Evolutionary conservation across 2,888 invertebrate genomes (phyloP).

Genomic region (Brenthis daphne): DNA sequence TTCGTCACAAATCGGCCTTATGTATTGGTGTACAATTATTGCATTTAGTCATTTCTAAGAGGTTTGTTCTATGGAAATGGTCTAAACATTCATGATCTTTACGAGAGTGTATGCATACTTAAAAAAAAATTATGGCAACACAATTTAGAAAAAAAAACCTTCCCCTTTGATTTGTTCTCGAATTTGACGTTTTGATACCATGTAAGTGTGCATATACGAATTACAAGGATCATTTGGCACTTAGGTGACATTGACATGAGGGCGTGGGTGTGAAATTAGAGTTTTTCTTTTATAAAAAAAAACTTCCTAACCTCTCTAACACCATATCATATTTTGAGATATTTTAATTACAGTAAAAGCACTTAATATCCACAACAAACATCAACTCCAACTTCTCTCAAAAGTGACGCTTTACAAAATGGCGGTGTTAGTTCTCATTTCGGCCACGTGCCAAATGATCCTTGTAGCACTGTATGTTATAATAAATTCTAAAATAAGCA

Average conservation of each 20-base stretch:
- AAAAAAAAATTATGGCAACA: slow-evolving; percentile 7
- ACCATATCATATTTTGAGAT: no score
- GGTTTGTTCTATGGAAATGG: slow-evolving; percentile 19
- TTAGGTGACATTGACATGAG: no score
- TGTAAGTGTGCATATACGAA: not conserved
- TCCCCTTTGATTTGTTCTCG: not conserved
- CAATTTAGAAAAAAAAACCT: not conserved
- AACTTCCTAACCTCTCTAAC: no score
- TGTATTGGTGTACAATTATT: slow-evolving; percentile 31
- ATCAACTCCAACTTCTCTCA: no score
- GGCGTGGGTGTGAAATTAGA: no score
- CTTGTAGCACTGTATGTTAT: not conserved
- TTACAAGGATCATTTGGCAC: no score
- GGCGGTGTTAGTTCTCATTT: no score
- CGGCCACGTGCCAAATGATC: no score
- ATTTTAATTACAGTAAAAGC: no score
- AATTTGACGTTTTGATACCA: not conserved
- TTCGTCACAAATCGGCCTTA: slow-evolving; percentile 27
- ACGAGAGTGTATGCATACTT: slow-evolving; percentile 4
- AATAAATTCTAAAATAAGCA: slow-evolving; percentile 10
- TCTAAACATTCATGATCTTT: slow-evolving; percentile 16
- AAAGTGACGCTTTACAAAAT: no score
- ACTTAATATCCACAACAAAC: no score
- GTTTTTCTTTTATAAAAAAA: no score
- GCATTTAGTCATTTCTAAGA: slow-evolving; percentile 38